phyloP scores from a whole-genome alignment of 2,113 vertebrate species.

The Ceyx melanurus region DNA sequence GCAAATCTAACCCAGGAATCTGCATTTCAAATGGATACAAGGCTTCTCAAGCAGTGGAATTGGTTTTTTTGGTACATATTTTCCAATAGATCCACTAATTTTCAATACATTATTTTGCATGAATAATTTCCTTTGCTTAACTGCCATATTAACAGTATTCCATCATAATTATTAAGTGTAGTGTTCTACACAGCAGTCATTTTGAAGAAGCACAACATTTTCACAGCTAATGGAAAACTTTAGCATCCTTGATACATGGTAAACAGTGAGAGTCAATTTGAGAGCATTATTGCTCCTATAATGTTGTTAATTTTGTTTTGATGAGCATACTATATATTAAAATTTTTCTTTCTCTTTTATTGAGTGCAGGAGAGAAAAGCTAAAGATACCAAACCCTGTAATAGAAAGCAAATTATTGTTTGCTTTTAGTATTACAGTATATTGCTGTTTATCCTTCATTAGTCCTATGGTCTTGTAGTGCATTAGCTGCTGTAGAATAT shows the following conservation, averaged over 20 bases:
- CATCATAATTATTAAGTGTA: background rate
- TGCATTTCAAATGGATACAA: background rate
- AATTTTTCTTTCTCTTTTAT: background rate
- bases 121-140: background rate
- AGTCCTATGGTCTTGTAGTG: background rate
- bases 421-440: background rate
- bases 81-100: background rate
- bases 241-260: background rate
- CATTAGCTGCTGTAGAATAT: background rate
- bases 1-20: background rate
- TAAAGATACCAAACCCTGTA: background rate
- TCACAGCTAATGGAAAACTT: constrained; percentile 23
- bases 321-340: background rate
- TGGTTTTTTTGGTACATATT: background rate
- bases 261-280: background rate
- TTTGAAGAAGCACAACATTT: background rate
- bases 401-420: background rate
- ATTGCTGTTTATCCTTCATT: background rate
- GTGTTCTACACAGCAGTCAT: background rate
- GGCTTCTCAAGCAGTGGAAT: background rate
- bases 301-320: constrained; percentile 19
- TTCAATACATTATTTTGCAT: background rate
- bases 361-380: background rate
- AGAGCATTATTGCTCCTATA: background rate
- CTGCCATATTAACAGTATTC: background rate